phyloP scores from a whole-genome alignment of 2,113 vertebrate species.

The Terrapene triunguis region DNA sequence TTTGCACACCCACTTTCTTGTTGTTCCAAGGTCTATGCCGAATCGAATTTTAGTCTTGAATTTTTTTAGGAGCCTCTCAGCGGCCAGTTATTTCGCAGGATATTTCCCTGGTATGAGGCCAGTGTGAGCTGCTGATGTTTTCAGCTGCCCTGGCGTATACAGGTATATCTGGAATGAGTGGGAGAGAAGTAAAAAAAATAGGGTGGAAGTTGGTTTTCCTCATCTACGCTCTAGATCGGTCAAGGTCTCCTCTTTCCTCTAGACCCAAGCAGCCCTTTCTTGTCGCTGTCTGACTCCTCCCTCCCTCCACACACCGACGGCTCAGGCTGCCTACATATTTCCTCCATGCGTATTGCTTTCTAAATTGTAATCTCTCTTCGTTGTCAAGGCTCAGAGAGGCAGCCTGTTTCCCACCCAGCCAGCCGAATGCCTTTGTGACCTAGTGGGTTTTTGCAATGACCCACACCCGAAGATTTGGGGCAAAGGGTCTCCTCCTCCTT shows the following conservation, averaged over 20 bases:
- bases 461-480: no score
- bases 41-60: not conserved
- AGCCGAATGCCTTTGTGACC: not conserved
- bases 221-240: not conserved
- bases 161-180: not conserved
- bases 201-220: not conserved
- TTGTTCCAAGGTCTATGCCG: not conserved
- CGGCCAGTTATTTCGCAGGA: not conserved
- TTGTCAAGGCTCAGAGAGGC: rapidly evolving
- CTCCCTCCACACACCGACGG: not conserved
- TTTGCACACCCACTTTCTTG: rapidly evolving
- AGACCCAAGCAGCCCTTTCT: rapidly evolving
- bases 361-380: rapidly evolving
- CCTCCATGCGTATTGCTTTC: rapidly evolving
- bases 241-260: rapidly evolving
- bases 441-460: not conserved
- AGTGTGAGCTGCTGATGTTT: not conserved
- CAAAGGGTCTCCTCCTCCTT: not conserved
- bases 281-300: not conserved
- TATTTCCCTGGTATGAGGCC: not conserved
- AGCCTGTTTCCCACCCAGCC: not conserved
- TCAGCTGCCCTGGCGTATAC: not conserved
- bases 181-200: not conserved
- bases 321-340: not conserved
- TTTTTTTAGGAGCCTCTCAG: not conserved